phyloP scores from a whole-genome alignment of 2,797 vertebrate species.

The Periparus ater region DNA sequence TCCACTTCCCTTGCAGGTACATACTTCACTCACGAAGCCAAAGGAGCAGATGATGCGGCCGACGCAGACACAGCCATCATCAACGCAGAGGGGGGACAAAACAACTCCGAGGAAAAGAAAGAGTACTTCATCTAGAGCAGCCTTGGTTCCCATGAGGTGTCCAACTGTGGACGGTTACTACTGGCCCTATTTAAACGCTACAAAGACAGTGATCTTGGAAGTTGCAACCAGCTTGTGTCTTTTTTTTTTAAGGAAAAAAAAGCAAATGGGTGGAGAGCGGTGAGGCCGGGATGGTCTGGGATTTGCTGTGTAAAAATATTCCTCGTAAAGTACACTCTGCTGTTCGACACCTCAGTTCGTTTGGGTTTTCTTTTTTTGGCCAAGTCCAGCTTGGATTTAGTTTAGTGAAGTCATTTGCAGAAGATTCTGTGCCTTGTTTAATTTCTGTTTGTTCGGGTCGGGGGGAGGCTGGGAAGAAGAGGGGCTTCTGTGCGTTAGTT shows the following conservation, averaged over 20 bases:
- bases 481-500: constrained; percentile 75
- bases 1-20: constrained; percentile 84
- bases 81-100: constrained; percentile 98
- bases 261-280: constrained; percentile 76
- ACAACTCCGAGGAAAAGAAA: constrained; percentile 99
- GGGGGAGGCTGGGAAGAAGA: constrained; percentile 57
- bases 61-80: constrained; percentile 99
- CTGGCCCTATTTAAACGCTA: constrained; percentile 78
- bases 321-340: constrained; percentile 92
- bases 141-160: constrained; percentile 81
- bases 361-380: constrained; percentile 78
- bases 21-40: constrained; percentile 99
- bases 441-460: constrained; percentile 82
- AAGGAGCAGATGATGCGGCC: constrained; percentile 98
- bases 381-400: constrained; percentile 88
- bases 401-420: constrained; percentile 96
- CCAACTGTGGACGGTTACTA: constrained; percentile 72
- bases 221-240: constrained; percentile 77
- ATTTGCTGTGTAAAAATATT: constrained; percentile 82
- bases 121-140: constrained; percentile 98
- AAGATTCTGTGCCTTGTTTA: constrained; percentile 99
- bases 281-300: constrained; percentile 77
- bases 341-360: constrained; percentile 86
- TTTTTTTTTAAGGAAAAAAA: constrained; percentile 46
- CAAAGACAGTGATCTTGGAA: constrained; percentile 78